Evolutionary conservation across 2,888 invertebrate species (phyloP), one percentile per base, ranked within the genome.

Genomic region (Pterostichus madidus): DNA sequence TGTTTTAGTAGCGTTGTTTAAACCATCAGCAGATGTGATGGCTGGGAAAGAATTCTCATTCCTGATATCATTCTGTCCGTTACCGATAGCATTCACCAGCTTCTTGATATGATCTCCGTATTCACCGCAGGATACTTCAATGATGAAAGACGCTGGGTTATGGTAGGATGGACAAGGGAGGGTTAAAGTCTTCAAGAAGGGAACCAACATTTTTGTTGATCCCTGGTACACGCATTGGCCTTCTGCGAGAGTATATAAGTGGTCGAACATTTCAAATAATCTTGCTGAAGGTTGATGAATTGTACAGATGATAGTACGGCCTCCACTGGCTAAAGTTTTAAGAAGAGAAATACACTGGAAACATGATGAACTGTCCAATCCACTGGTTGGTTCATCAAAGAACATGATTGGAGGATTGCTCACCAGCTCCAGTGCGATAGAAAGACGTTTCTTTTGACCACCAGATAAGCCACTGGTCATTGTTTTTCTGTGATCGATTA

Each of bases 321-420:
- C 98, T 5, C 97, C 97, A 35, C 95, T 92, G 0, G 98, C 97
- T 85, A 99, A 90, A 64, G 95, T 95, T 91, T 98, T 98, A 87
- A 98, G 91, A 84, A 98, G 90, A 6, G 96, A 95, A 85, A 98
- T 96, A 88, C 98, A 98, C 90, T 98, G 98, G 91, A 96, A 98
- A 88, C 98, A 98, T 0, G 98, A 98, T 0, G 98, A 97, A 86
- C 98, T 98, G 91, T 99, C 98, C 88, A 99, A 90, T 3, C 98
- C 98, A 85, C 98, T 98, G 85, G 98, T 98, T 0, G 98, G 98
- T 90, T 98, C 98, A 89, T 98, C 98, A 89, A 98, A 98, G 91
- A 98, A 98, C 98, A 98, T 98, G 84, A 98, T 95, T 0, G 98
- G 98, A 8, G 98, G 98, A 90, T 98, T 98, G 91, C 97, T 98